Percentiles rank a stretch among this genome's conserved stretches.
These are phyloP conservation scores for Picus viridis DNA, from an alignment of 2,797 vertebrate species.

Conservation along the genomic window DNA sequence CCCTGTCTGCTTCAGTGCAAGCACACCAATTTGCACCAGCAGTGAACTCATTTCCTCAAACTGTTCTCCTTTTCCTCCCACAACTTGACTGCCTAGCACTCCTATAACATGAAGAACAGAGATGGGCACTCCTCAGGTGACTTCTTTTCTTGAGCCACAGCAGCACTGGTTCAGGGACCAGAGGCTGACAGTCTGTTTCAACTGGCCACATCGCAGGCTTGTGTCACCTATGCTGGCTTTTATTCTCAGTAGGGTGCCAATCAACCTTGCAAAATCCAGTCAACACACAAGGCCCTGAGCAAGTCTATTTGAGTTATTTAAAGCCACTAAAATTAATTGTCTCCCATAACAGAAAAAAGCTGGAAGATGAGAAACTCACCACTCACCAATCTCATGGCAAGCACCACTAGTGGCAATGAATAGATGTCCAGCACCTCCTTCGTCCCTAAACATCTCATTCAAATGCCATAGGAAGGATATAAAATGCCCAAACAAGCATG, in stretches of 20 bases:
- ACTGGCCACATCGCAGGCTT: neutral
- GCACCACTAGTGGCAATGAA: neutral
- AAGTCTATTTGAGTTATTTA: neutral
- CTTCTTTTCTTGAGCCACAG: neutral
- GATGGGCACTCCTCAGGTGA: neutral
- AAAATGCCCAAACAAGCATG: neutral
- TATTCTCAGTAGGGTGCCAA: neutral
- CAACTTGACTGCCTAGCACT: neutral
- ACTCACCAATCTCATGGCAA: neutral
- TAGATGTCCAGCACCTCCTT: neutral
- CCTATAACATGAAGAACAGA: neutral
- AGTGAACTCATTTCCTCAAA: neutral
- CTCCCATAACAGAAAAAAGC: neutral
- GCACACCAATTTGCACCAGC: neutral
- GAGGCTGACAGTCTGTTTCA: neutral
- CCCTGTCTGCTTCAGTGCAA: neutral
- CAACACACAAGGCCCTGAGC: neutral
- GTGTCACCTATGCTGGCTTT: neutral
- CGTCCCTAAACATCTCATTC: neutral
- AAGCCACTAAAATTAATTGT: neutral
- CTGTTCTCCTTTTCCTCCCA: neutral
- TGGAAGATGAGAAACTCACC: neutral
- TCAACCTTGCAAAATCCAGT: slow-evolving; percentile 1
- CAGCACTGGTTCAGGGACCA: neutral
- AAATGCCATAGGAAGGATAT: neutral